These are phyloP conservation scores for Latrodectus elegans DNA, from an alignment of 2,888 invertebrate species.

Conservation along the genomic window DNA sequence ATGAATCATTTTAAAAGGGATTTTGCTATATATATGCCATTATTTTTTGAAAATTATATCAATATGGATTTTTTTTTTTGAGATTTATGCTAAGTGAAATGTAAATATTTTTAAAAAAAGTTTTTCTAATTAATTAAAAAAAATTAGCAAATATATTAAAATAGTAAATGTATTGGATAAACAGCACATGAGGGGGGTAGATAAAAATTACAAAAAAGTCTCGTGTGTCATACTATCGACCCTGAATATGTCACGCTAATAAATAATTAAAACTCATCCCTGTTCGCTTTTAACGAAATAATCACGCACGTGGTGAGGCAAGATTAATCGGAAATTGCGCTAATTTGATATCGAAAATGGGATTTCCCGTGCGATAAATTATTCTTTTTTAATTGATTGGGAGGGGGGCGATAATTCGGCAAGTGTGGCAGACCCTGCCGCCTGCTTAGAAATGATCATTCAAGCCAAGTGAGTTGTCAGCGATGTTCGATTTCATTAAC, in stretches of 20 bases:
- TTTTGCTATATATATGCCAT: too few species aligned
- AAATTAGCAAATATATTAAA: not conserved
- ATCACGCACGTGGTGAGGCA: constrained; percentile 42
- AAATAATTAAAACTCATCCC: constrained; percentile 54
- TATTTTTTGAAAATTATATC: too few species aligned
- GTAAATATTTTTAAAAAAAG: not conserved
- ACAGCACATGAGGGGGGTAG: not conserved
- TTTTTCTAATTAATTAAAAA: not conserved
- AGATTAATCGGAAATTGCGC: constrained; percentile 54
- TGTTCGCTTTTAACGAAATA: constrained; percentile 52
- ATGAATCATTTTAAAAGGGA: too few species aligned
- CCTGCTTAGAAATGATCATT: constrained; percentile 45
- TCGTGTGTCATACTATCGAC: not conserved
- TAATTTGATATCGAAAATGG: constrained; percentile 65
- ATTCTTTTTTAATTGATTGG: constrained; percentile 64
- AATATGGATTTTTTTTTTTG: too few species aligned
- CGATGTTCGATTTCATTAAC: constrained; percentile 60
- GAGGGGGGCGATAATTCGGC: constrained; percentile 27
- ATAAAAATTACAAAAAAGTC: not conserved
- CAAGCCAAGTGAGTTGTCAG: constrained; percentile 57
- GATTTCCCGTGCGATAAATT: constrained; percentile 46
- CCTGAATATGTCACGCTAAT: constrained; percentile 52
- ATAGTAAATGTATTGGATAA: not conserved
- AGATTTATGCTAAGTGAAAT: not conserved
- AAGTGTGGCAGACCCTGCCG: constrained; percentile 19